Conservation (phyloP, 2,888 invertebrate species). For the Bellardia pandia region DNA sequence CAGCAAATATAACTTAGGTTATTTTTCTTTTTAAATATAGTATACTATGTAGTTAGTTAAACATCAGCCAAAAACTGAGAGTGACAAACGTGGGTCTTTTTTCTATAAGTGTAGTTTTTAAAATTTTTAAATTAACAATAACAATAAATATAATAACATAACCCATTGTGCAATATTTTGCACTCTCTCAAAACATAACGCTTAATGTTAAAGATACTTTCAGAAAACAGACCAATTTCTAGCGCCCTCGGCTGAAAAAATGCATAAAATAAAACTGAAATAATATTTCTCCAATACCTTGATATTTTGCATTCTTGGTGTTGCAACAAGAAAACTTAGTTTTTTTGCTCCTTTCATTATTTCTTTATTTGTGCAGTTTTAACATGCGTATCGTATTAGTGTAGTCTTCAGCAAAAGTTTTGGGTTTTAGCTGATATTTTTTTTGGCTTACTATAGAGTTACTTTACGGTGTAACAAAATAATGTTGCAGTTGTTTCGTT, state of each 20-base stretch:
- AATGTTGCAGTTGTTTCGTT: conserved; percentile 49
- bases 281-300: conserved; percentile 61
- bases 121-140: too few species aligned
- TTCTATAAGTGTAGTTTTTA: too few species aligned
- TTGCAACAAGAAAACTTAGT: conserved; percentile 3
- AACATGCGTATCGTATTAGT: conserved; percentile 72
- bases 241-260: conserved; percentile 80
- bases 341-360: conserved; percentile 5
- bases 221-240: conserved; percentile 77
- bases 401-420: conserved; percentile 51
- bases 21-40: too few species aligned
- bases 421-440: conserved; percentile 58
- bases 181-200: not conserved
- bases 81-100: too few species aligned
- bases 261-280: conserved; percentile 63
- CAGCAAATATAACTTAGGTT: too few species aligned
- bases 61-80: too few species aligned
- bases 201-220: conserved; percentile 46
- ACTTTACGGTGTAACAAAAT: conserved; percentile 48
- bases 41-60: too few species aligned
- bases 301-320: conserved; percentile 63
- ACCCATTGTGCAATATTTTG: conserved; percentile 38
- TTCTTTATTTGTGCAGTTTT: conserved; percentile 48
- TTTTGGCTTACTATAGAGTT: not conserved
- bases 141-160: not conserved